Conservation (phyloP, 2,888 invertebrate species). For the Lithophane leautieri region DNA sequence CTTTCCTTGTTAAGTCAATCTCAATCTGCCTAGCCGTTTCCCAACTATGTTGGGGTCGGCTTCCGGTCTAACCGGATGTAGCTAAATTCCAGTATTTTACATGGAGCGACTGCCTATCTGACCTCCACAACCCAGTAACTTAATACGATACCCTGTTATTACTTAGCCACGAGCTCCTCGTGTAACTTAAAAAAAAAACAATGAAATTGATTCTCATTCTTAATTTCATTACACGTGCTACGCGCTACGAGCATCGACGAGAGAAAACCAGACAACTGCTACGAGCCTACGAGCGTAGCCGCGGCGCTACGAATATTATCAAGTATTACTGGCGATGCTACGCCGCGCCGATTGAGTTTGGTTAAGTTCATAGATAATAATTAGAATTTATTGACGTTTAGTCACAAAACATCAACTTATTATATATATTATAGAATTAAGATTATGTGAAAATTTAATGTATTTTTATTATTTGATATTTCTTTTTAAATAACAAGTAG, state of each 20-base stretch:
- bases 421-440: too few species aligned
- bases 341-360: background rate
- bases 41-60: too few species aligned
- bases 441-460: too few species aligned
- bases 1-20: background rate
- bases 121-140: too few species aligned
- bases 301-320: slow-evolving; percentile 32
- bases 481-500: too few species aligned
- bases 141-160: too few species aligned
- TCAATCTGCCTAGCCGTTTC: too few species aligned
- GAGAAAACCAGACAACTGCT: slow-evolving; percentile 31
- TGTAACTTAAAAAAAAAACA: slow-evolving; percentile 1
- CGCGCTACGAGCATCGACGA: slow-evolving; percentile 25
- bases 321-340: background rate
- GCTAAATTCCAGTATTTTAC: too few species aligned
- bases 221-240: slow-evolving; percentile 20
- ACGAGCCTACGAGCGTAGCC: slow-evolving; percentile 52
- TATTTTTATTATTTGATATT: too few species aligned
- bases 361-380: background rate
- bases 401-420: background rate
- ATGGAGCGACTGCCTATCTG: too few species aligned
- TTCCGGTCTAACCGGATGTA: too few species aligned
- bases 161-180: too few species aligned
- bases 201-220: background rate
- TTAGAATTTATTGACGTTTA: background rate